Base-by-base conservation (phyloP, 1,140 invertebrate species). In the Ylistrum balloti region DNA sequence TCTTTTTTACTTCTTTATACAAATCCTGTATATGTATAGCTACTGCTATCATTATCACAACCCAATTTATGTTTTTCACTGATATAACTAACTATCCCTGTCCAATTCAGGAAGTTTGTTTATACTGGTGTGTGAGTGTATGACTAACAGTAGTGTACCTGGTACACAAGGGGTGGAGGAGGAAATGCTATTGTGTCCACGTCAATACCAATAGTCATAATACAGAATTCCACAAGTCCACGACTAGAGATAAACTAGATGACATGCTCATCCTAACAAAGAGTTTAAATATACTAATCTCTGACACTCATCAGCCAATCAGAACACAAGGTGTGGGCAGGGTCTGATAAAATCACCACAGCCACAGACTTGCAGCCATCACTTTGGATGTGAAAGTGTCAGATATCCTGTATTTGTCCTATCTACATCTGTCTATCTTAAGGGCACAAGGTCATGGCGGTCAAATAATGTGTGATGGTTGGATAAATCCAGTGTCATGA, bases 221-320 rank as follows among this genome's bases (percentile, higher is more conserved):
- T 74, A 74, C 56, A n/a, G 56, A 74, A 74, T 28, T 28, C 56
- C n/a, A 17, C 5, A n/a, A 28, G 56, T 45, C 17, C 41, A 45
- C 10, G 41, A 13, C 41, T 17, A 0, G 17, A 9, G 17, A 13
- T 13, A 45, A 45, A 45, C 10, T 17, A 9, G 10, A 9, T 17
- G 41, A 45, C 41, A 45, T 45, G 41, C 17, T 17, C 20, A 17
- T 45, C 41, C 17, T 17, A 45, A 13, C 13, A 38, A 5, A 38
- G 45, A 56, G 56, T 74, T 74, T 74, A 74, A 74, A 74, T 74
- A 28, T n/a, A 22, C 56, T 28, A 74, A 74, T 74, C 56, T 74
- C 5, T 38, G 35, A 38, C 35, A 38, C 56, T 74, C 56, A 28
- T 74, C 56, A 28, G 56, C n/a, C 56, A 74, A n/a, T 74, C 56